Evolutionary conservation across 2,113 vertebrate genomes (phyloP).

Genomic region (Cynoglossus semilaevis): DNA sequence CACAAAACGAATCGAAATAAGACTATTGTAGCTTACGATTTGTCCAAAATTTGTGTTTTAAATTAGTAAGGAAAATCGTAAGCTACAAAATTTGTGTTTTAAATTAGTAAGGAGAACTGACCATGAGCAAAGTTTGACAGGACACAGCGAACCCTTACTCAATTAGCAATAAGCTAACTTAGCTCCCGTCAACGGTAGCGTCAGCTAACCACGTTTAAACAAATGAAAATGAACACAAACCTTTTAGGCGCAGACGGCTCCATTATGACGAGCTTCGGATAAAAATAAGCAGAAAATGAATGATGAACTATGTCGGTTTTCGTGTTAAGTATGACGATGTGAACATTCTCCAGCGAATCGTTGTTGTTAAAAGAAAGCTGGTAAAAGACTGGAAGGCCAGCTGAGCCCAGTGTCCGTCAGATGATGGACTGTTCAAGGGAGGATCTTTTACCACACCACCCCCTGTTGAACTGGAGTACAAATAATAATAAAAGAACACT

Average conservation of each 20-base stretch:
- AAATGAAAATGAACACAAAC: conserved; percentile 32
- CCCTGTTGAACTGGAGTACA: conserved; percentile 25
- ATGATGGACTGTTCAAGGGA: background rate
- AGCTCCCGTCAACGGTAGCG: conserved; percentile 38
- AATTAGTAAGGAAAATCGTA: no score
- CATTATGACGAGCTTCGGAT: conserved; percentile 36
- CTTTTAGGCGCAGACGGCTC: conserved; percentile 71
- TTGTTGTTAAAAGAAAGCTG: conserved; percentile 57
- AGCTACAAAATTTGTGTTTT: no score
- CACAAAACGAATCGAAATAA: no score
- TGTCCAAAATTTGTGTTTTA: no score
- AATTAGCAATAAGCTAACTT: conserved; percentile 35
- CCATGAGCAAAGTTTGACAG: conserved; percentile 9
- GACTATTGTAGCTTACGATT: no score
- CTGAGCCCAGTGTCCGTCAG: conserved; percentile 30
- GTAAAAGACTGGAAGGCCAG: conserved; percentile 35
- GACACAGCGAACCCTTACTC: conserved; percentile 14
- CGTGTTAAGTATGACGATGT: conserved; percentile 14
- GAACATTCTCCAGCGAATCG: conserved; percentile 58
- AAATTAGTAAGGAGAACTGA: no score
- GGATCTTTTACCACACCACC: background rate
- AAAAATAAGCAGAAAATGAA: background rate
- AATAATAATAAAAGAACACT: background rate
- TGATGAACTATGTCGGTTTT: background rate
- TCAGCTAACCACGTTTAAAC: conserved; percentile 12